Evolutionary conservation across 2,113 vertebrate species (phyloP).

Genomic region (Octodon degus): DNA sequence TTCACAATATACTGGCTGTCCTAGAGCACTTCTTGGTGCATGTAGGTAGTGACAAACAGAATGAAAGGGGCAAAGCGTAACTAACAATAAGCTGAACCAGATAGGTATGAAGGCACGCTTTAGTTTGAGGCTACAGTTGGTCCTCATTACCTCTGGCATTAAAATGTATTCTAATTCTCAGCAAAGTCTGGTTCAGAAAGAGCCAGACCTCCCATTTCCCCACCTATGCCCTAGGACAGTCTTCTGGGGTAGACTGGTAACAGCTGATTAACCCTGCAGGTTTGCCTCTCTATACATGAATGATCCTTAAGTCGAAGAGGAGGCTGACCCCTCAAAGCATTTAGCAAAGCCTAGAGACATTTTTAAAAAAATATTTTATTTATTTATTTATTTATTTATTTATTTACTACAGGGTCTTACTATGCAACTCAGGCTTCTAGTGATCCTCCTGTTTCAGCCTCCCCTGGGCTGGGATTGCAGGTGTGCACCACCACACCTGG

Average conservation of each 20-base stretch:
- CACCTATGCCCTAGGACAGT: background rate
- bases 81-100: background rate
- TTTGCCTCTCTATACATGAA: background rate
- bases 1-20: background rate
- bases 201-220: background rate
- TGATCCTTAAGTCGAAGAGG: background rate
- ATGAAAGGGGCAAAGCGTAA: background rate
- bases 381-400: no score
- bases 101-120: background rate
- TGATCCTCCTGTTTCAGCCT: no score
- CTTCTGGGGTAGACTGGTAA: background rate
- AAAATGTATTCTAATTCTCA: background rate
- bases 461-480: no score
- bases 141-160: background rate
- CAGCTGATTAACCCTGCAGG: background rate
- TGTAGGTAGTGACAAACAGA: background rate
- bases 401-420: no score
- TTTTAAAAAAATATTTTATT: background rate
- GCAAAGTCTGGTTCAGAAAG: background rate
- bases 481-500: no score
- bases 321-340: background rate
- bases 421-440: no score
- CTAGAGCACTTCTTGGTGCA: background rate
- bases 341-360: background rate
- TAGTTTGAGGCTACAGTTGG: background rate